Conservation (phyloP, 1,140 invertebrate genomes). For the Dinoponera quadriceps region DNA sequence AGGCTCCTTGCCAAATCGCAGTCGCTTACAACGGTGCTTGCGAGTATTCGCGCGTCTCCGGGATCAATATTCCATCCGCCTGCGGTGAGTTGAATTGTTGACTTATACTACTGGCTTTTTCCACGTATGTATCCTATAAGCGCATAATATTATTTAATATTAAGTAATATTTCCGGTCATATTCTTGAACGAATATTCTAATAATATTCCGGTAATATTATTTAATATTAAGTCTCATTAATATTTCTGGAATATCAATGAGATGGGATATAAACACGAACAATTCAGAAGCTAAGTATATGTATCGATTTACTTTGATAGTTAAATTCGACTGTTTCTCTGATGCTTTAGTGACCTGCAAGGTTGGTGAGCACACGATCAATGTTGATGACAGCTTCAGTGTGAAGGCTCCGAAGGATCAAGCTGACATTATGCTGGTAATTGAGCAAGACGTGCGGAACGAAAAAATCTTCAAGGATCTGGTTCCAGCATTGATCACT, state of each 20-base stretch:
- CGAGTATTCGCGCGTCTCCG: conserved; percentile 84
- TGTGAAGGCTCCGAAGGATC: conserved; percentile 89
- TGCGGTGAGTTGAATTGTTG: conserved; percentile 84
- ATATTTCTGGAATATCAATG: too few relatives aligned
- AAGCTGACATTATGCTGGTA: conserved; percentile 91
- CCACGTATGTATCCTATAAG: too few relatives aligned
- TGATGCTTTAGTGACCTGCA: conserved; percentile 86
- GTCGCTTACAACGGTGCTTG: conserved; percentile 87
- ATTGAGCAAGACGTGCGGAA: conserved; percentile 87
- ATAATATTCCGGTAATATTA: too few relatives aligned
- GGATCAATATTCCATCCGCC: conserved; percentile 85
- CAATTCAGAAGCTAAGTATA: background rate
- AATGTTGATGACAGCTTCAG: conserved; percentile 87
- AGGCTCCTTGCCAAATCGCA: conserved; percentile 87
- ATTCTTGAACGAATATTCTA: too few relatives aligned
- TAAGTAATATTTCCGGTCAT: too few relatives aligned
- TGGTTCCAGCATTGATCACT: conserved; percentile 82
- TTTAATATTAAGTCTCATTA: too few relatives aligned
- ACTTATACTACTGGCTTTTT: conserved; percentile 24
- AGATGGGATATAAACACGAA: background rate
- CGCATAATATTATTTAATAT: too few relatives aligned
- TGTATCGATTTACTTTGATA: background rate
- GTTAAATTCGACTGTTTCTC: background rate
- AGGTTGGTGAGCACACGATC: conserved; percentile 85
- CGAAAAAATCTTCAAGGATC: conserved; percentile 84